Conservation (phyloP, 2,888 invertebrate species). For the Meganola albula region DNA sequence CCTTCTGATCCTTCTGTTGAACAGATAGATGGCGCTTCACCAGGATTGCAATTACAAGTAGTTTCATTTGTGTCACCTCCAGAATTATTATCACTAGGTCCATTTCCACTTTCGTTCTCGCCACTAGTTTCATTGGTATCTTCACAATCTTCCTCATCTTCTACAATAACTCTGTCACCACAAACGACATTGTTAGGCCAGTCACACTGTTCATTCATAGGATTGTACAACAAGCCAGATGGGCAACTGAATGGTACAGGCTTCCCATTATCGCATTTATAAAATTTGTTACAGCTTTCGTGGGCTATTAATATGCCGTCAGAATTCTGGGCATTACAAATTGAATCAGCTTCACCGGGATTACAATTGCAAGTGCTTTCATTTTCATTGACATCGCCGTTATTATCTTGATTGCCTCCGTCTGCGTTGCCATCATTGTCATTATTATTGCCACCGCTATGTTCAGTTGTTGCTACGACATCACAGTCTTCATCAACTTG, state of each 20-base stretch:
- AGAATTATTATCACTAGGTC: slow-evolving; percentile 10
- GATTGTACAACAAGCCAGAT: slow-evolving; percentile 24
- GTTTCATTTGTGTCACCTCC: not conserved
- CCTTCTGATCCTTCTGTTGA: slow-evolving; percentile 31
- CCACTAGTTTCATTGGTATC: slow-evolving; percentile 7
- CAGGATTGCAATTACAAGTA: too few relatives aligned
- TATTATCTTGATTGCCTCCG: slow-evolving; percentile 2
- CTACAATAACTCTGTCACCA: slow-evolving; percentile 27
- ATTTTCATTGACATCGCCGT: not conserved
- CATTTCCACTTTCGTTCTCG: slow-evolving; percentile 8
- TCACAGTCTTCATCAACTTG: slow-evolving; percentile 12
- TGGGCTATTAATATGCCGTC: slow-evolving; percentile 23
- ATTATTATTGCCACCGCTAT: slow-evolving; percentile 5
- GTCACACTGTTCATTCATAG: slow-evolving; percentile 25
- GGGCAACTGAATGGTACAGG: slow-evolving; percentile 25
- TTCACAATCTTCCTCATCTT: slow-evolving; percentile 13
- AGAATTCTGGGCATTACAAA: slow-evolving; percentile 28
- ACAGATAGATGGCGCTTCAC: slow-evolving; percentile 34
- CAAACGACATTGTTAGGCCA: slow-evolving; percentile 32
- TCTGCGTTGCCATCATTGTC: slow-evolving; percentile 10
- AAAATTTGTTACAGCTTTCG: slow-evolving; percentile 32
- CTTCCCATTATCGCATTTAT: slow-evolving; percentile 24
- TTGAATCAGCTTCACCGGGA: slow-evolving; percentile 29
- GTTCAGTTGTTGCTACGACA: slow-evolving; percentile 6
- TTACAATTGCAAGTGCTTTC: slow-evolving; percentile 22